These are phyloP conservation scores for Colostygia pectinataria DNA, from an alignment of 2,888 invertebrate genomes.

Conservation along the genomic window DNA sequence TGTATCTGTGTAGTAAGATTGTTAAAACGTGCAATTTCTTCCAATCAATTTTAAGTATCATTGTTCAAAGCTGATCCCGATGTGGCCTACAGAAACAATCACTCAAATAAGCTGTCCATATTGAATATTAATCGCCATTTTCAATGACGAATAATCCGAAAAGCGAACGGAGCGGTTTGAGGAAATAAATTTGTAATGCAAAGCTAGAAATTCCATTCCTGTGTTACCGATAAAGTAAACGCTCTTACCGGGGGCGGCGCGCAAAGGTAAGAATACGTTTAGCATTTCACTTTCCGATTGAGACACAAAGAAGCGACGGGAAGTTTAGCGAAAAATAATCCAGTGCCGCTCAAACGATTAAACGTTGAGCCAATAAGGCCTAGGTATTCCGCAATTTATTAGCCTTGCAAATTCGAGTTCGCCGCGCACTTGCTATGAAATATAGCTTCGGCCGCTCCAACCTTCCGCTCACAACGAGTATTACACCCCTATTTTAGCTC, in stretches of 20 bases:
- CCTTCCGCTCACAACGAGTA: slow-evolving; percentile 64
- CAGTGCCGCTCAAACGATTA: slow-evolving; percentile 66
- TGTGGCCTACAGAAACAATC: slow-evolving; percentile 72
- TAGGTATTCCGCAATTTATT: slow-evolving; percentile 81
- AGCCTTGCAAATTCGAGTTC: slow-evolving; percentile 80
- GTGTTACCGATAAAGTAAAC: slow-evolving; percentile 77
- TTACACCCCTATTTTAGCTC: slow-evolving; percentile 82
- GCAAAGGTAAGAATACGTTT: slow-evolving; percentile 72
- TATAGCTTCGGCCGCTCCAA: slow-evolving; percentile 74
- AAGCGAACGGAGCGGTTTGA: slow-evolving; percentile 61
- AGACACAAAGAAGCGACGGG: slow-evolving; percentile 55
- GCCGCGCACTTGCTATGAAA: slow-evolving; percentile 70
- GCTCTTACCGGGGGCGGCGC: slow-evolving; percentile 56
- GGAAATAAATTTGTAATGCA: slow-evolving; percentile 82
- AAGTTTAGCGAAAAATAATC: slow-evolving; percentile 68
- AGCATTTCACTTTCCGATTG: slow-evolving; percentile 66
- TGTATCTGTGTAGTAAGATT: too few species aligned
- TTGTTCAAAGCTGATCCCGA: slow-evolving; percentile 60
- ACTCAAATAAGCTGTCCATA: slow-evolving; percentile 79
- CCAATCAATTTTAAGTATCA: slow-evolving; percentile 66
- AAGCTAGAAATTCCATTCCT: slow-evolving; percentile 80
- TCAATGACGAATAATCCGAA: slow-evolving; percentile 78
- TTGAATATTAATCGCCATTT: slow-evolving; percentile 81
- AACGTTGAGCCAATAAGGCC: slow-evolving; percentile 78
- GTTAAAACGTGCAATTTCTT: slow-evolving; percentile 59